phyloP scores from a whole-genome alignment of 1,140 invertebrate genomes.

The Ostrea edulis region DNA sequence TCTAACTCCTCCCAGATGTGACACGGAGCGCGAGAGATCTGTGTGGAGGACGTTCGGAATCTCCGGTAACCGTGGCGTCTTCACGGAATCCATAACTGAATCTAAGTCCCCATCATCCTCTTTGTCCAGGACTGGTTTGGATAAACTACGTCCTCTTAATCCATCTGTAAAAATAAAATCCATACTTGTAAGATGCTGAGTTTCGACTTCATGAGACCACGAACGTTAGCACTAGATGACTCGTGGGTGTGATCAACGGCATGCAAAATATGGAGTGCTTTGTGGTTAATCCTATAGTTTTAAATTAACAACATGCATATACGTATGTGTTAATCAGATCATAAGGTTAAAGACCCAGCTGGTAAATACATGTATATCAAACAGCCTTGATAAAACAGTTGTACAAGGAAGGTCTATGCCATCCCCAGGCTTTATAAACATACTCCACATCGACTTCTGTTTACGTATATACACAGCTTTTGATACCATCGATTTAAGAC shows the following conservation, averaged over 20 bases:
- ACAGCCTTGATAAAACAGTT: not conserved
- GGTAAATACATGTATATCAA: not conserved
- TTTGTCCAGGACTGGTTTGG: not conserved
- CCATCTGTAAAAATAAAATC: conserved; percentile 32
- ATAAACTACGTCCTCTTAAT: not conserved
- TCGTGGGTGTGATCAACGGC: not conserved
- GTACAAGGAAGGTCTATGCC: not conserved
- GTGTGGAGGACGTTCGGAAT: conserved; percentile 6
- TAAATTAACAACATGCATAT: not conserved
- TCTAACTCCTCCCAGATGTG: conserved; percentile 25
- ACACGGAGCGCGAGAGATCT: conserved; percentile 35
- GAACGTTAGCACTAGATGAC: not conserved
- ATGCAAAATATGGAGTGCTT: not conserved
- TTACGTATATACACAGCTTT: not conserved
- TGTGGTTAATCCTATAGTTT: conserved; percentile 1
- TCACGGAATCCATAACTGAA: conserved; percentile 12
- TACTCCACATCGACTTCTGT: not conserved
- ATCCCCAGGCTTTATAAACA: not conserved
- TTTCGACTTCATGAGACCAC: conserved; percentile 22
- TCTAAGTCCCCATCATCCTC: conserved; percentile 1
- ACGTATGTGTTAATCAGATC: conserved; percentile 2
- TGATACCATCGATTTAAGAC: not conserved
- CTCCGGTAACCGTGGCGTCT: conserved; percentile 9
- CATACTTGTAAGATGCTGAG: not conserved
- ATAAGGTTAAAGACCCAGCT: not conserved